Percentiles rank a stretch among this genome's conserved stretches.
These are phyloP conservation scores for Amphimedon queenslandica DNA, from an alignment of 37 sponge, comb jelly and placozoan genomes.

Conservation along the genomic window DNA sequence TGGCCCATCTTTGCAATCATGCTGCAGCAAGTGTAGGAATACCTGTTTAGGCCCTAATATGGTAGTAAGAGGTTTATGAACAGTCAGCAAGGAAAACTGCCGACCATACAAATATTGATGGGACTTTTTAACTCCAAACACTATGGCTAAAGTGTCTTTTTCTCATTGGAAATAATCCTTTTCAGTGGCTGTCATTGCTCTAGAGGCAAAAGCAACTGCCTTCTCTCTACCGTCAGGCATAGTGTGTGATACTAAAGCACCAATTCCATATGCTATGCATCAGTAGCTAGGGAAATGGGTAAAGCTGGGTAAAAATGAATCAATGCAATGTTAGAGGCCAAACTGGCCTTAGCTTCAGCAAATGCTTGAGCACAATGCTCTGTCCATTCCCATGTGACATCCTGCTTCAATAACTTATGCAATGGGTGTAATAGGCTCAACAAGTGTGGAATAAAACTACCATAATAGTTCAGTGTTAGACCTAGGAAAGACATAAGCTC, in stretches of 20 bases:
- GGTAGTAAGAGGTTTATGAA: slow-evolving; percentile 12
- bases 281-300: neutral
- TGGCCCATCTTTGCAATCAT: slow-evolving; percentile 14
- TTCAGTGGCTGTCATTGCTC: neutral
- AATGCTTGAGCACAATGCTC: no score
- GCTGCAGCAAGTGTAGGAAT: slow-evolving; percentile 9
- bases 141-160: neutral
- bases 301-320: neutral
- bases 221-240: neutral
- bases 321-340: no score
- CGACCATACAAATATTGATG: slow-evolving; percentile 5
- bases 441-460: no score
- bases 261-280: neutral
- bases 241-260: neutral
- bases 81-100: slow-evolving; percentile 1
- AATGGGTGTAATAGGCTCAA: no score
- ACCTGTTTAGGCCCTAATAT: slow-evolving; percentile 6
- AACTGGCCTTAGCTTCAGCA: no score
- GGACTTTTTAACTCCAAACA: slow-evolving; percentile 9
- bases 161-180: neutral
- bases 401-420: no score
- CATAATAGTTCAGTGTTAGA: no score
- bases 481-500: no score
- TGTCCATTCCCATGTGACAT: no score
- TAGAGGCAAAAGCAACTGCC: neutral